Percentiles rank a stretch among this genome's conserved stretches.
These are phyloP conservation scores for Climacteris rufus DNA, from an alignment of 2,113 vertebrate genomes.

Conservation along the genomic window DNA sequence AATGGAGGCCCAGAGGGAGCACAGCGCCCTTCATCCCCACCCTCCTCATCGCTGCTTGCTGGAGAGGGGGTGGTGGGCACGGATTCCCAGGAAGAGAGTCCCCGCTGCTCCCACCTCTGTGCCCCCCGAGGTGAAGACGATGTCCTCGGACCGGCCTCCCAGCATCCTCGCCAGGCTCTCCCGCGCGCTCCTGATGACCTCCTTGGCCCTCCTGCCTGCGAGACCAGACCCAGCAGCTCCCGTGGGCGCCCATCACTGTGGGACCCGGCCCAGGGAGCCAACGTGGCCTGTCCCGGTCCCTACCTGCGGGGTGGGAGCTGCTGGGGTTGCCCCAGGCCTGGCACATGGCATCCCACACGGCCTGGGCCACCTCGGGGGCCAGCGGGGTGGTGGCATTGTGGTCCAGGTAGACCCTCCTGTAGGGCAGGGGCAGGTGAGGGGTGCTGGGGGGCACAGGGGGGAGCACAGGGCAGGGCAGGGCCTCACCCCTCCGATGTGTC, in stretches of 20 bases:
- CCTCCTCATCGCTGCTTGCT: accelerated
- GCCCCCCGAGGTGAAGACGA: conserved; percentile 93
- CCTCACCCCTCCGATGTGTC: neutral
- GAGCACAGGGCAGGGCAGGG: neutral
- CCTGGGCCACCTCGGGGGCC: conserved; percentile 79
- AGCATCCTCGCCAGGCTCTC: conserved; percentile 85
- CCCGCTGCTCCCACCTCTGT: conserved; percentile 80
- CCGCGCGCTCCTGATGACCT: conserved; percentile 78
- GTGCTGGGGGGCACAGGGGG: accelerated
- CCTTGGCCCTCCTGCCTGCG: conserved; percentile 85
- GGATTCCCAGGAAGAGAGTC: neutral
- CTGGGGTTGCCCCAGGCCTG: conserved; percentile 97
- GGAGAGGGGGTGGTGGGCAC: accelerated
- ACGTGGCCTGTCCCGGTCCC: accelerated
- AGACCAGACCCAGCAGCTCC: neutral
- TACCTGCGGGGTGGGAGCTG: conserved; percentile 85
- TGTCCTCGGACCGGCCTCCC: conserved; percentile 78
- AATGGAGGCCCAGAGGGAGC: neutral
- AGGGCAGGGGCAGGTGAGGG: neutral
- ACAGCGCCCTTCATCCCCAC: accelerated
- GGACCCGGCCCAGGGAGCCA: accelerated
- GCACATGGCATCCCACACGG: conserved; percentile 76
- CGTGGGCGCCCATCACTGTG: accelerated
- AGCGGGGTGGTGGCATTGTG: conserved; percentile 91
- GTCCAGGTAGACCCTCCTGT: conserved; percentile 89